These are phyloP conservation scores for Meloe dianella DNA, from an alignment of 2,888 invertebrate species.

Conservation along the genomic window DNA sequence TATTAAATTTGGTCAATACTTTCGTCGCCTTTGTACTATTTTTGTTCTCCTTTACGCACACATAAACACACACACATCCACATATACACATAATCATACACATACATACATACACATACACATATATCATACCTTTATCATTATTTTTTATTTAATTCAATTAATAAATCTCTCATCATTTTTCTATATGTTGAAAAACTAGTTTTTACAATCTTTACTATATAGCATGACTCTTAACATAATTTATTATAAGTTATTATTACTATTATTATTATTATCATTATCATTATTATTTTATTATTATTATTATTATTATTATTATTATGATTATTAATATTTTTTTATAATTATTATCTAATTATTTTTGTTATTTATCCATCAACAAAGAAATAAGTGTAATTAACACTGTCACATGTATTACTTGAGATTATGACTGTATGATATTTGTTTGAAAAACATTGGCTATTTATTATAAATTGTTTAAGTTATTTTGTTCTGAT, in stretches of 20 bases:
- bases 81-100: too few species aligned
- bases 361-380: slow-evolving; percentile 34
- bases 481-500: slow-evolving; percentile 40
- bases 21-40: slow-evolving; percentile 15
- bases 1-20: slow-evolving; percentile 25
- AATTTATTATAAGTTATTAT: slow-evolving; percentile 53
- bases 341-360: slow-evolving; percentile 25
- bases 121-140: slow-evolving; percentile 24
- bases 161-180: slow-evolving; percentile 40
- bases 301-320: too few species aligned
- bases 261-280: too few species aligned
- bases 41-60: not conserved
- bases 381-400: slow-evolving; percentile 35
- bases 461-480: slow-evolving; percentile 44
- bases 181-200: slow-evolving; percentile 34
- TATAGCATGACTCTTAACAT: slow-evolving; percentile 49
- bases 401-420: slow-evolving; percentile 45
- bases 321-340: slow-evolving; percentile 45
- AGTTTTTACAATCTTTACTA: slow-evolving; percentile 49
- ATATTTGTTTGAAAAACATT: slow-evolving; percentile 46
- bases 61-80: not conserved
- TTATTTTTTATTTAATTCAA: slow-evolving; percentile 38
- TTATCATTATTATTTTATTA: too few species aligned
- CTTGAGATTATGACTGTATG: slow-evolving; percentile 46
- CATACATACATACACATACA: slow-evolving; percentile 11